These are phyloP conservation scores for Monarcha castaneiventris DNA, from an alignment of 2,113 vertebrate genomes.

Conservation along the genomic window DNA sequence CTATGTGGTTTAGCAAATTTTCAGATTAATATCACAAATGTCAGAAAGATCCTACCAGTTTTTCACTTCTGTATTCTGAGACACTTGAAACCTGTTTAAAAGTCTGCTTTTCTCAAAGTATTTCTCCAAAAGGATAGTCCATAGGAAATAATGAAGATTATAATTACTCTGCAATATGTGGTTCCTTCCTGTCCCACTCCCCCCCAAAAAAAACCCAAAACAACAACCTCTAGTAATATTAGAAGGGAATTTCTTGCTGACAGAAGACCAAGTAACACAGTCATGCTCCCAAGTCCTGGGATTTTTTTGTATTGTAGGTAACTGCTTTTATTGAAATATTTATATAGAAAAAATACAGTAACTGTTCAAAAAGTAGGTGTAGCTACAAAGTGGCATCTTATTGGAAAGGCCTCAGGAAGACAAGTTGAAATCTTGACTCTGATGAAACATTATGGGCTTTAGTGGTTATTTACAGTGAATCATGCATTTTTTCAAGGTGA, in stretches of 20 bases:
- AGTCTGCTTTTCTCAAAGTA: not conserved
- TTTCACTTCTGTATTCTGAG: not conserved
- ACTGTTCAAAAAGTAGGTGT: not conserved
- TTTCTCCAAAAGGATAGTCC: not conserved
- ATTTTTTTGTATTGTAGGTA: not conserved
- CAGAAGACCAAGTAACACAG: not conserved
- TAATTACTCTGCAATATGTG: not conserved
- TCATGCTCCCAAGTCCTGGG: not conserved
- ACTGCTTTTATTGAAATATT: not conserved
- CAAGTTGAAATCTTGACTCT: not conserved
- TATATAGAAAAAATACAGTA: not conserved
- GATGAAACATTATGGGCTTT: not conserved
- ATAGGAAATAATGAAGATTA: not conserved
- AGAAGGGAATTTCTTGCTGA: not conserved
- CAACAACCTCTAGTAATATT: not conserved
- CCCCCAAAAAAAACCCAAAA: fast-evolving
- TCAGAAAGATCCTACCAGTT: not conserved
- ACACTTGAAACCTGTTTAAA: not conserved
- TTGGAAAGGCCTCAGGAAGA: not conserved
- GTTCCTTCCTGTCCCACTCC: fast-evolving
- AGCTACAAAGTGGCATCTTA: not conserved
- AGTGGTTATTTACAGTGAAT: not conserved
- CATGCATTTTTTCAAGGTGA: not conserved
- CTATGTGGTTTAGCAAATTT: not conserved
- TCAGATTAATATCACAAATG: not conserved